Percentiles rank a stretch among this genome's conserved stretches.
These are phyloP conservation scores for Scaptomyza parva DNA, from an alignment of 2,888 invertebrate species.

Conservation along the genomic window DNA sequence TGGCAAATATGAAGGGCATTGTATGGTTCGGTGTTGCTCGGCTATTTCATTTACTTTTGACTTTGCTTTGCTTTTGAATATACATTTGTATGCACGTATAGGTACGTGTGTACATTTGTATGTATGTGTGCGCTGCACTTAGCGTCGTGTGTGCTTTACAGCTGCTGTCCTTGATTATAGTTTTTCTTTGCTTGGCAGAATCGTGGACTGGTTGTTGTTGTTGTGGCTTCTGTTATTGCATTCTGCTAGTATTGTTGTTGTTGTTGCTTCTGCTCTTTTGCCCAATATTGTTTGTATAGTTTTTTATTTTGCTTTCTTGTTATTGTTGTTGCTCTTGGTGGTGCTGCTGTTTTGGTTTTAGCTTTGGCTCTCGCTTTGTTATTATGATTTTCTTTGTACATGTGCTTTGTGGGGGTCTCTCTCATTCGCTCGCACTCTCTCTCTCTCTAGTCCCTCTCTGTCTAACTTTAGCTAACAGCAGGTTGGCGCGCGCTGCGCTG, in stretches of 20 bases:
- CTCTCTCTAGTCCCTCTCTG: slow-evolving; percentile 22
- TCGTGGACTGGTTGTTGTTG: slow-evolving; percentile 54
- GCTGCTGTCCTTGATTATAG: slow-evolving; percentile 70
- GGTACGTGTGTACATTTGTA: slow-evolving; percentile 1
- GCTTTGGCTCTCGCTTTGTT: slow-evolving; percentile 69
- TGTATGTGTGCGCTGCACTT: slow-evolving; percentile 38
- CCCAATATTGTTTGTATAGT: slow-evolving; percentile 58
- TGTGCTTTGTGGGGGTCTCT: slow-evolving; percentile 58
- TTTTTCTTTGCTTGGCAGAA: slow-evolving; percentile 63
- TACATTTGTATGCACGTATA: not conserved
- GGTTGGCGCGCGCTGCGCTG: slow-evolving; percentile 48
- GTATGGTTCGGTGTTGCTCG: slow-evolving; percentile 62
- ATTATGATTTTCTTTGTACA: slow-evolving; percentile 73
- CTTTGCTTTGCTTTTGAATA: slow-evolving; percentile 18
- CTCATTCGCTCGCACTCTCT: slow-evolving; percentile 6
- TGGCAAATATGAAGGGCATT: slow-evolving; percentile 69
- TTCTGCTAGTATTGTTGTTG: slow-evolving; percentile 29
- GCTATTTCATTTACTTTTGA: slow-evolving; percentile 14
- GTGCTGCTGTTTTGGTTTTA: slow-evolving; percentile 39
- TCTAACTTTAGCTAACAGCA: slow-evolving; percentile 31
- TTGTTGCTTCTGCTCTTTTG: slow-evolving; percentile 53
- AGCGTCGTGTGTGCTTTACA: slow-evolving; percentile 59
- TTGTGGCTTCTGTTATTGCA: slow-evolving; percentile 17
- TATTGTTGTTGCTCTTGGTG: slow-evolving; percentile 12
- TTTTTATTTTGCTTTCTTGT: slow-evolving; percentile 28